Evolutionary conservation across 2,113 vertebrate genomes (phyloP).

Genomic region (Charadrius vociferus): DNA sequence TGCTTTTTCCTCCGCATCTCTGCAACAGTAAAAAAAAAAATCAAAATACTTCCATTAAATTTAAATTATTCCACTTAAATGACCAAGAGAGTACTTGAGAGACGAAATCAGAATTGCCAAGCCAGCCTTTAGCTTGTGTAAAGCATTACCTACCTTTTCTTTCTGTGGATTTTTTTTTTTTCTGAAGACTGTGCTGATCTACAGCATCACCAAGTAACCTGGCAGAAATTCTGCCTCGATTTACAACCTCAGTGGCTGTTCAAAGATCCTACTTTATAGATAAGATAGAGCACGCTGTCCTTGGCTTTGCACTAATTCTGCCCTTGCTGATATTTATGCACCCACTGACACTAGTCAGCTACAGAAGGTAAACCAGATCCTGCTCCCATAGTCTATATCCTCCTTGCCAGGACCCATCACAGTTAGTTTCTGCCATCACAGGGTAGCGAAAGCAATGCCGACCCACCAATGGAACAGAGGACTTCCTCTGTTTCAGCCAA

Average conservation of each 20-base stretch:
- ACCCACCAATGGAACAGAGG: rapidly evolving
- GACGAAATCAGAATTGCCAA: not conserved
- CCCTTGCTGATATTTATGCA: not conserved
- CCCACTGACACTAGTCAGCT: not conserved
- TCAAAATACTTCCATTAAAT: not conserved
- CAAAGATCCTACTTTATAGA: not conserved
- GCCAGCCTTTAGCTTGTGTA: not conserved
- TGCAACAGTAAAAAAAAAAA: not conserved
- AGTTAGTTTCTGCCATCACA: not conserved
- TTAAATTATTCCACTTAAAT: not conserved
- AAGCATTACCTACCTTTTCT: not conserved
- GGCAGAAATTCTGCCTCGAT: not conserved
- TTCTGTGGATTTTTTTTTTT: not conserved
- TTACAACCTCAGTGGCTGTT: not conserved
- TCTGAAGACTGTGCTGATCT: not conserved
- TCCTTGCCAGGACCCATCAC: not conserved
- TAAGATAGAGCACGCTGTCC: rapidly evolving
- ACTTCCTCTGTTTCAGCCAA: not conserved
- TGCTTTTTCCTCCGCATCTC: not conserved
- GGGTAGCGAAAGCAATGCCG: not conserved
- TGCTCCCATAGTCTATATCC: not conserved
- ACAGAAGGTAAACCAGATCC: not conserved
- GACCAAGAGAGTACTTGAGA: not conserved
- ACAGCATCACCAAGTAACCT: not conserved
- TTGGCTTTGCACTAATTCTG: not conserved